Conservation (phyloP, 1,140 invertebrate genomes). For the Zaprionus camerounensis region DNA sequence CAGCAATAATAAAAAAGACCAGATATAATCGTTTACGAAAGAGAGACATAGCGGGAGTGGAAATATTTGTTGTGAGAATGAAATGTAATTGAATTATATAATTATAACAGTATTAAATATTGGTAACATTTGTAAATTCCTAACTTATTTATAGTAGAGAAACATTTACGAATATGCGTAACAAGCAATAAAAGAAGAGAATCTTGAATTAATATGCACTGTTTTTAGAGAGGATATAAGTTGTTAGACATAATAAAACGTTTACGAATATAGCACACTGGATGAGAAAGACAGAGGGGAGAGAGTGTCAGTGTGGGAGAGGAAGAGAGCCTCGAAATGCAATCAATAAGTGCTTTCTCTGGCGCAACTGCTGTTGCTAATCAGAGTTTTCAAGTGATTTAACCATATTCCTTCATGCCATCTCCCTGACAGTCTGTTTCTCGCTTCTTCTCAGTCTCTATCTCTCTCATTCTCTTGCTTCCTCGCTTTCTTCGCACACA, state of each 20-base stretch:
- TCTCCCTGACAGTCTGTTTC: background rate
- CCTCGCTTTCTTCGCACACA: slow-evolving; percentile 50
- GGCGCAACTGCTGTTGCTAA: background rate
- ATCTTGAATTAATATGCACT: background rate
- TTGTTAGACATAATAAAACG: background rate
- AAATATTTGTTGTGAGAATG: background rate
- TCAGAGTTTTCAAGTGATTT: slow-evolving; percentile 6
- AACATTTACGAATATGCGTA: background rate
- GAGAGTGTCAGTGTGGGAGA: background rate
- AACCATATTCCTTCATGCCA: background rate
- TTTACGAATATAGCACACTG: background rate
- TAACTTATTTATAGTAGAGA: background rate
- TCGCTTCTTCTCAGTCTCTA: background rate
- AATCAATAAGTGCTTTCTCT: background rate
- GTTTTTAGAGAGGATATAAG: too few species aligned
- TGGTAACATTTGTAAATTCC: too few species aligned
- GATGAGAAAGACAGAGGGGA: background rate
- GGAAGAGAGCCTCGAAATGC: background rate
- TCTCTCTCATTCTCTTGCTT: background rate
- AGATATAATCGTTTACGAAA: background rate
- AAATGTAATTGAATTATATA: background rate
- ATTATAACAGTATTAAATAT: background rate
- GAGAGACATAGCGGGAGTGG: background rate
- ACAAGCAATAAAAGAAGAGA: background rate
- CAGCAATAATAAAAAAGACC: background rate